Conservation (phyloP, 2,888 invertebrate species). For the Hypena proboscidalis region DNA sequence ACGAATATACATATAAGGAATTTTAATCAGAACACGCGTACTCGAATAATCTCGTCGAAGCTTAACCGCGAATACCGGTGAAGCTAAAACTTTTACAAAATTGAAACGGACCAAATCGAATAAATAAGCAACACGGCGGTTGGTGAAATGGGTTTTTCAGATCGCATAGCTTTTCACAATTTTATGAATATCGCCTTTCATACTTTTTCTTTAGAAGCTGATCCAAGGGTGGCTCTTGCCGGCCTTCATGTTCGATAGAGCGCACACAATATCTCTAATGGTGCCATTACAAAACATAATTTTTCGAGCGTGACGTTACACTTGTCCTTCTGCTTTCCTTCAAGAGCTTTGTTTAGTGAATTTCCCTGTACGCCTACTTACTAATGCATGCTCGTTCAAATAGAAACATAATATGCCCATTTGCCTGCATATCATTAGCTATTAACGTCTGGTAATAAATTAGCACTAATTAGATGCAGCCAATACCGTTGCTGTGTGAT, state of each 20-base stretch:
- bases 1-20: slow-evolving; percentile 51
- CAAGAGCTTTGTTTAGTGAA: slow-evolving; percentile 58
- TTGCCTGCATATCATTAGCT: too few species aligned
- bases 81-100: slow-evolving; percentile 42
- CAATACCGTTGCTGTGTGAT: slow-evolving; percentile 3
- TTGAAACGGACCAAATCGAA: slow-evolving; percentile 49
- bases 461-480: slow-evolving; percentile 1
- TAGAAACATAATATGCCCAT: too few species aligned
- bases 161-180: slow-evolving; percentile 57
- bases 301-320: slow-evolving; percentile 72
- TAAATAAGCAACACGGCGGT: slow-evolving; percentile 51
- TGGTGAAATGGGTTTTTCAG: slow-evolving; percentile 55
- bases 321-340: slow-evolving; percentile 68
- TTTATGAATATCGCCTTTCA: slow-evolving; percentile 70
- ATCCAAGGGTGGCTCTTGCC: slow-evolving; percentile 50
- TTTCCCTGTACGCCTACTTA: too few species aligned
- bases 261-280: slow-evolving; percentile 77
- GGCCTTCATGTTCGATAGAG: slow-evolving; percentile 74
- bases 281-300: slow-evolving; percentile 76
- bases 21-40: slow-evolving; percentile 55
- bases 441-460: background rate
- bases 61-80: slow-evolving; percentile 32
- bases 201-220: slow-evolving; percentile 61
- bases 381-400: slow-evolving; percentile 14
- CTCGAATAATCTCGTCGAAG: slow-evolving; percentile 40